Percentiles rank a stretch among this genome's conserved stretches.
Evolutionary conservation across 2,113 vertebrate genomes (phyloP).

Genomic region (Lycocorax pyrrhopterus): DNA sequence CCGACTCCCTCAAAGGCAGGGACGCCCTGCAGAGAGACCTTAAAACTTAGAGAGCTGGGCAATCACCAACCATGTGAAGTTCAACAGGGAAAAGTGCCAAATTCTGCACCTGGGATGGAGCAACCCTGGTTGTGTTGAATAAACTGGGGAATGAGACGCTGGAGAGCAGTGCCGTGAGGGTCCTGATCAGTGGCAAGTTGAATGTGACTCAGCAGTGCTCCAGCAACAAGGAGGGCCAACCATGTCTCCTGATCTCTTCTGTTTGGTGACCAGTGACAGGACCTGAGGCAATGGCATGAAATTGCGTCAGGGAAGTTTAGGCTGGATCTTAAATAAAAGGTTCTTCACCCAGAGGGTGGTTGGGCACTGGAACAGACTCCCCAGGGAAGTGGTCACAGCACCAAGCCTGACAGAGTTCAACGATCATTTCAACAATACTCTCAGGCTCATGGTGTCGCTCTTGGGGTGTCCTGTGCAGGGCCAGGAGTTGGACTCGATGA

Average conservation of each 20-base stretch:
- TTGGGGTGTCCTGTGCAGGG: no score
- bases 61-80: background rate
- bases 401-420: background rate
- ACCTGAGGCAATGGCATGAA: background rate
- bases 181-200: background rate
- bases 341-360: background rate
- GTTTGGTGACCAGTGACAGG: background rate
- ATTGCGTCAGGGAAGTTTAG: rapidly evolving
- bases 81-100: rapidly evolving
- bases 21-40: background rate
- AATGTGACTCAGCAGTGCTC: background rate
- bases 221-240: background rate
- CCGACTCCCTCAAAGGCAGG: background rate
- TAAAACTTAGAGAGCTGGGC: no score
- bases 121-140: background rate
- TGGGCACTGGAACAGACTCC: background rate
- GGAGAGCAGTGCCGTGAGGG: background rate
- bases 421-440: background rate
- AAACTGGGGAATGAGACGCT: background rate
- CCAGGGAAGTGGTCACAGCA: background rate
- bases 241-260: rapidly evolving
- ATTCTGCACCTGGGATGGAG: background rate
- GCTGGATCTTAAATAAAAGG: background rate
- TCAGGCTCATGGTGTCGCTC: background rate
- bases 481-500: rapidly evolving